phyloP scores from a whole-genome alignment of 2,113 vertebrate species.

The Rhipidura dahli region DNA sequence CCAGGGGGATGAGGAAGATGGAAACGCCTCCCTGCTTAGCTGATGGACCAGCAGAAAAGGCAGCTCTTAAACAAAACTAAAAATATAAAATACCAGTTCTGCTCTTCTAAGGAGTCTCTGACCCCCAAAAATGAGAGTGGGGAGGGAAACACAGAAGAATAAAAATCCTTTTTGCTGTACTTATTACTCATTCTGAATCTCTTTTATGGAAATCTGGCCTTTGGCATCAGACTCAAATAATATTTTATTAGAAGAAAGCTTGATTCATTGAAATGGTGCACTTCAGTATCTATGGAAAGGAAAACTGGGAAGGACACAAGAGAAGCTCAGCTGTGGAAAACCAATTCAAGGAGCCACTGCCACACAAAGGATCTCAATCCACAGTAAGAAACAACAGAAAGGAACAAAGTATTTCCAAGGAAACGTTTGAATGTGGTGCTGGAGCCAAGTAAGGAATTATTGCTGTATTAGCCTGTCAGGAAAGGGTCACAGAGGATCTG shows the following conservation, averaged over 20 bases:
- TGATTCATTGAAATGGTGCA: neutral
- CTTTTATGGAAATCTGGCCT: slow-evolving; percentile 22
- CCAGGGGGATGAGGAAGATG: neutral
- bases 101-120: neutral
- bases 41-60: neutral
- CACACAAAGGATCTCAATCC: neutral
- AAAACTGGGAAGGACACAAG: slow-evolving; percentile 6
- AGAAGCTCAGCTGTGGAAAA: slow-evolving; percentile 4
- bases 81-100: neutral
- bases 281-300: neutral
- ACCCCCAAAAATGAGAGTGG: neutral
- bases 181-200: slow-evolving; percentile 5
- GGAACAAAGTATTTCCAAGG: neutral
- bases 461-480: neutral
- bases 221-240: neutral
- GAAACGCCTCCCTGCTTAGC: neutral
- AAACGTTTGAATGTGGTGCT: neutral
- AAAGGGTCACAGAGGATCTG: neutral
- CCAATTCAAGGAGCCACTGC: neutral
- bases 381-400: neutral
- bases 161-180: neutral
- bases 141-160: neutral
- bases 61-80: neutral
- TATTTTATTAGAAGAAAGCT: slow-evolving; percentile 56
- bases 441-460: neutral